Evolutionary conservation across 2,888 invertebrate species (phyloP).

Genomic region (Xylocampa areola): DNA sequence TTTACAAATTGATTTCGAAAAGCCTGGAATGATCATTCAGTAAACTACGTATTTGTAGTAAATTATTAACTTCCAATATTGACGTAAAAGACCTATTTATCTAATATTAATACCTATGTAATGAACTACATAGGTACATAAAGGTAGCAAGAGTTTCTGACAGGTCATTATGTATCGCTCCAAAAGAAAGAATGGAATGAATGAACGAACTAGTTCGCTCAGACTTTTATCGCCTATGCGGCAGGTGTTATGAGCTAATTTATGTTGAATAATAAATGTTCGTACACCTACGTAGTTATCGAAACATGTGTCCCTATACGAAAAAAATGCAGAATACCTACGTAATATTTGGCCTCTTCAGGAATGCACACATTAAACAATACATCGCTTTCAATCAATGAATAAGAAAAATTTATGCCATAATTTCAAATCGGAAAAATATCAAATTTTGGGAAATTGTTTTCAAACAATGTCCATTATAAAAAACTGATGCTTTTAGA

Average conservation of each 20-base stretch:
- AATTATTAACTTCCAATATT: background rate
- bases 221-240: slow-evolving; percentile 22
- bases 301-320: background rate
- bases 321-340: no score
- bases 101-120: slow-evolving; percentile 18
- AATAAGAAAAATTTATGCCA: no score
- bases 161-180: slow-evolving; percentile 52
- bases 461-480: no score
- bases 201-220: slow-evolving; percentile 31
- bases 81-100: background rate
- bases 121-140: background rate
- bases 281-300: slow-evolving; percentile 1
- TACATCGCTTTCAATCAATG: no score
- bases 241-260: slow-evolving; percentile 31
- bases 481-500: no score
- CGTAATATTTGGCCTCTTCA: no score
- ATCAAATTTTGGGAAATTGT: no score
- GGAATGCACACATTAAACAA: no score
- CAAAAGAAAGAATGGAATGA: slow-evolving; percentile 40
- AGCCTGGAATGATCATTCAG: background rate
- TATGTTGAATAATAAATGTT: slow-evolving; percentile 31
- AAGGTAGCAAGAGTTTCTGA: slow-evolving; percentile 37
- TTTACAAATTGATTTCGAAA: no score
- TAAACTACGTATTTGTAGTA: background rate
- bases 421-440: no score